A percentile compares a stretch with the other conserved stretches of the same genome.
Evolutionary conservation across 2,113 vertebrate genomes (phyloP).

Genomic region (Tachysurus vachellii): DNA sequence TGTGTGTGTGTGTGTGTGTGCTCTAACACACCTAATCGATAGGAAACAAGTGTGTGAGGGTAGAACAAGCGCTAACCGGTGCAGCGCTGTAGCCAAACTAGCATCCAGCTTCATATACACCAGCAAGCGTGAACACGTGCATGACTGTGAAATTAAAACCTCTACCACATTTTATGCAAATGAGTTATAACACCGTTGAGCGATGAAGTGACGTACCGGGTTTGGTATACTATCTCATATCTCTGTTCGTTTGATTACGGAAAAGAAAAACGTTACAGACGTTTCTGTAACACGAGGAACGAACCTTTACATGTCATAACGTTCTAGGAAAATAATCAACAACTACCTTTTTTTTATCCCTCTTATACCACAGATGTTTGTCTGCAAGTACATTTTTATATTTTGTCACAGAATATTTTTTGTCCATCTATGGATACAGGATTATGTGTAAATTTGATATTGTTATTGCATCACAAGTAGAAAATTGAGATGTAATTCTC

Average conservation of each 20-base stretch:
- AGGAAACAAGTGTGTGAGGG: neutral
- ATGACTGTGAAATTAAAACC: neutral
- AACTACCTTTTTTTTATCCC: neutral
- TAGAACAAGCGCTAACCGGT: neutral
- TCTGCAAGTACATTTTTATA: neutral
- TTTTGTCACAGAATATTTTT: neutral
- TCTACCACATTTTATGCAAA: neutral
- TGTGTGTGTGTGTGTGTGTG: slow-evolving; percentile 1
- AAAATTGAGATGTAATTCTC: neutral
- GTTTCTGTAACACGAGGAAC: neutral
- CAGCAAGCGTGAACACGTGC: neutral
- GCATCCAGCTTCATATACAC: neutral
- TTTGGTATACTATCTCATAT: neutral
- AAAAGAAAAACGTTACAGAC: neutral
- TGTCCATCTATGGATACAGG: neutral
- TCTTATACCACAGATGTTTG: neutral
- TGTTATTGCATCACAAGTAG: neutral
- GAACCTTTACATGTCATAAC: too few relatives aligned
- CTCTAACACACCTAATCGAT: neutral
- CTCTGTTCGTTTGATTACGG: neutral
- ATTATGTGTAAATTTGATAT: neutral
- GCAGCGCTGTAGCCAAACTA: neutral
- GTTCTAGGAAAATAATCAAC: neutral
- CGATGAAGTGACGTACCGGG: neutral
- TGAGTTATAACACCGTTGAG: neutral